phyloP scores from a whole-genome alignment of 2,113 vertebrate species.

The Xyrauchen texanus region DNA sequence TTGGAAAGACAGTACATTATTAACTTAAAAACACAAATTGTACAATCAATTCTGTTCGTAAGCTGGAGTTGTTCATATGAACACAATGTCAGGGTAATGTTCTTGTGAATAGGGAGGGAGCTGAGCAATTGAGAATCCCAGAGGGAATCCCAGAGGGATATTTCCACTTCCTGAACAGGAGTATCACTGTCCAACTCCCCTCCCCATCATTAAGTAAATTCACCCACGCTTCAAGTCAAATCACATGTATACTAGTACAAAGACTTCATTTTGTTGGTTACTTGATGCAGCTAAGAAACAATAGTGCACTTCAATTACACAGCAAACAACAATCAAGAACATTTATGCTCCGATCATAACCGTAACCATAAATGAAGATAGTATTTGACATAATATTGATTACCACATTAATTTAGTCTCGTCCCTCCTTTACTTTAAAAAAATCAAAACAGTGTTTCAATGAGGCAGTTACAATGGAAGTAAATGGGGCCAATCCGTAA shows the following conservation, averaged over 20 bases:
- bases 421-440: too few species aligned
- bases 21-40: too few species aligned
- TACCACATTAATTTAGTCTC: too few species aligned
- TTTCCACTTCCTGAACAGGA: constrained; percentile 51
- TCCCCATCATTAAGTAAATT: constrained; percentile 29
- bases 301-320: background rate
- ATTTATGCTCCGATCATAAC: too few species aligned
- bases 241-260: constrained; percentile 8
- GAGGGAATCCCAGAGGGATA: constrained; percentile 47
- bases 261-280: background rate
- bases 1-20: too few species aligned
- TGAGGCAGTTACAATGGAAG: too few species aligned
- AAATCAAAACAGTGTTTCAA: too few species aligned
- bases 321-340: background rate
- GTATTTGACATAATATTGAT: too few species aligned
- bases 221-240: constrained; percentile 24
- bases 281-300: background rate
- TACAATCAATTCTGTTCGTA: background rate
- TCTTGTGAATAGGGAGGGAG: constrained; percentile 48
- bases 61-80: background rate
- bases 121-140: constrained; percentile 45
- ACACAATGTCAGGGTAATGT: constrained; percentile 25
- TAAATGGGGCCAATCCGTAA: too few species aligned
- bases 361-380: too few species aligned
- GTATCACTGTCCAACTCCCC: constrained; percentile 41